Percentiles rank a stretch among this genome's conserved stretches.
Evolutionary conservation across 2,888 invertebrate species (phyloP).

Genomic region (Exephanes ischioxanthus): DNA sequence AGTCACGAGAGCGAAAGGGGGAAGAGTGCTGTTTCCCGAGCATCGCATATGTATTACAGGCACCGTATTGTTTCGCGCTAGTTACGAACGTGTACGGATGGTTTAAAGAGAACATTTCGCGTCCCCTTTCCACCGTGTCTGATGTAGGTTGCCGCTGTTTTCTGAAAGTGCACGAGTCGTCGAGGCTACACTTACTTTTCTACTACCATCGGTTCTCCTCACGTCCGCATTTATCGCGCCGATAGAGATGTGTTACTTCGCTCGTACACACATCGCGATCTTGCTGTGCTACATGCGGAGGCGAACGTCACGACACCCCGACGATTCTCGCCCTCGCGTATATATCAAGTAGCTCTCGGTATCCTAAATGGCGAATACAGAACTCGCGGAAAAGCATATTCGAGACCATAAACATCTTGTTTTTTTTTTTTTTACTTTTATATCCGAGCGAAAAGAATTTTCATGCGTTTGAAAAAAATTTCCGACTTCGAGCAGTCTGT

Average conservation of each 20-base stretch:
- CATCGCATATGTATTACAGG: neutral
- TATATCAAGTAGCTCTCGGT: neutral
- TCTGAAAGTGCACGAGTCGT: neutral
- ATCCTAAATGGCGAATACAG: neutral
- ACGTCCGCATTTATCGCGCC: slow-evolving; percentile 26
- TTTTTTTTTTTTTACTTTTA: no score
- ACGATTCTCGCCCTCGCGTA: neutral
- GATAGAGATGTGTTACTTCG: slow-evolving; percentile 21
- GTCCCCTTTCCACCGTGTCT: neutral
- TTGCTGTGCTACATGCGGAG: neutral
- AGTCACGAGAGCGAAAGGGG: neutral
- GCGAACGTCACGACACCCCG: neutral
- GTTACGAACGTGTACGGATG: slow-evolving; percentile 33
- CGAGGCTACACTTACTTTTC: slow-evolving; percentile 6
- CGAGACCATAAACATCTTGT: neutral
- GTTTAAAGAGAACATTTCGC: slow-evolving; percentile 11
- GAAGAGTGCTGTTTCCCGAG: neutral
- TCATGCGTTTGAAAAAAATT: no score
- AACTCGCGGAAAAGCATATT: neutral
- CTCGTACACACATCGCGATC: neutral
- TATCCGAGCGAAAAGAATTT: no score
- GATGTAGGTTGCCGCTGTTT: slow-evolving; percentile 27
- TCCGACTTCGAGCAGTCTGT: no score
- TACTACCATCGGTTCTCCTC: neutral
- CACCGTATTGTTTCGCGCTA: slow-evolving; percentile 24